These are phyloP conservation scores for Syngnathus acus DNA, from an alignment of 2,797 vertebrate genomes.

Conservation along the genomic window DNA sequence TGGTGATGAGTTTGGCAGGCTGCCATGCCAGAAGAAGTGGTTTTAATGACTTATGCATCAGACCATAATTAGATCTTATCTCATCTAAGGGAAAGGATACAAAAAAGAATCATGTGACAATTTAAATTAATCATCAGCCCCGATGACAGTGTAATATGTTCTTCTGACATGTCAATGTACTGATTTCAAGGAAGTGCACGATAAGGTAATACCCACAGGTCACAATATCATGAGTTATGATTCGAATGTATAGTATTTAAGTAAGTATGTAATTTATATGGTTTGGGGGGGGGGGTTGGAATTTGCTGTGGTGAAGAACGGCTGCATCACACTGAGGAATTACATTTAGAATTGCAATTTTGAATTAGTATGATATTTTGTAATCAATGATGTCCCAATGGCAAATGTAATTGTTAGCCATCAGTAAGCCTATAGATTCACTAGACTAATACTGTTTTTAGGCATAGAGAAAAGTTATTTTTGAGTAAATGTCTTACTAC, in stretches of 20 bases:
- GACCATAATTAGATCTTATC: slow-evolving; percentile 70
- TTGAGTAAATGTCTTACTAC: too few relatives aligned
- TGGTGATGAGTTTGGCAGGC: slow-evolving; percentile 64
- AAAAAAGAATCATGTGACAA: slow-evolving; percentile 62
- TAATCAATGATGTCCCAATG: neutral
- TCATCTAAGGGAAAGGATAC: slow-evolving; percentile 64
- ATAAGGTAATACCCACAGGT: neutral
- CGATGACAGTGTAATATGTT: slow-evolving; percentile 51
- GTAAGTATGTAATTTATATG: too few relatives aligned
- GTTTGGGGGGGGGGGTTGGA: too few relatives aligned
- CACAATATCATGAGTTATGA: neutral
- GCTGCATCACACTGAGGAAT: too few relatives aligned
- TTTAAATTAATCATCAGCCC: slow-evolving; percentile 67
- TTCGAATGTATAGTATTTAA: too few relatives aligned
- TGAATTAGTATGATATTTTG: too few relatives aligned
- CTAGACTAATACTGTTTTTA: too few relatives aligned
- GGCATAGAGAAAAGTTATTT: too few relatives aligned
- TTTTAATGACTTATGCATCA: slow-evolving; percentile 74
- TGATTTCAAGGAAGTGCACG: neutral
- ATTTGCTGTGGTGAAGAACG: too few relatives aligned
- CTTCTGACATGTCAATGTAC: slow-evolving; percentile 7
- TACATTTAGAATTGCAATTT: too few relatives aligned
- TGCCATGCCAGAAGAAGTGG: slow-evolving; percentile 58
- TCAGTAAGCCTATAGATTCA: neutral
- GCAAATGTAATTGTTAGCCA: neutral